Evolutionary conservation across 2,113 vertebrate genomes (phyloP).

Genomic region (Rhinichthys klamathensis): DNA sequence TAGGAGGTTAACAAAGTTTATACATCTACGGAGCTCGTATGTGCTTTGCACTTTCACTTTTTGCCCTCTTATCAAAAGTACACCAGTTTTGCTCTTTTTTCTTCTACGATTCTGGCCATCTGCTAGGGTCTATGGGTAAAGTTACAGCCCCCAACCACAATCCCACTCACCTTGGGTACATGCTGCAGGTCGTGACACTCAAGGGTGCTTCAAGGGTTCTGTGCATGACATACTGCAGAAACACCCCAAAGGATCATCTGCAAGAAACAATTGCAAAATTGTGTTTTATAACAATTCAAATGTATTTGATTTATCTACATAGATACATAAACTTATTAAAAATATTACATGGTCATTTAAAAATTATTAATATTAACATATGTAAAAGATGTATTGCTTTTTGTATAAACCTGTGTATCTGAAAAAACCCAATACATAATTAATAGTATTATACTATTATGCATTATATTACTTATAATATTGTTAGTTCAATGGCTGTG

Average conservation of each 20-base stretch:
- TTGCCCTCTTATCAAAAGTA: neutral
- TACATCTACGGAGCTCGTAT: neutral
- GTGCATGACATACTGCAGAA: neutral
- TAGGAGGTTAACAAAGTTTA: neutral
- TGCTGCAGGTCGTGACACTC: neutral
- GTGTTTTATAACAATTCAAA: neutral
- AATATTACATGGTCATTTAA: neutral
- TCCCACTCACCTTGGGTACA: slow-evolving; percentile 15
- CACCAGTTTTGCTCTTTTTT: neutral
- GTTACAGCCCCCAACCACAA: slow-evolving; percentile 31
- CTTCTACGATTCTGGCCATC: neutral
- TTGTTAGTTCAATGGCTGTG: neutral
- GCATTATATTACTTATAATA: slow-evolving; percentile 6
- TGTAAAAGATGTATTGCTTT: neutral
- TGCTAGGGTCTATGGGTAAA: slow-evolving; percentile 21
- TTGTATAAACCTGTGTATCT: neutral
- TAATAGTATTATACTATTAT: neutral
- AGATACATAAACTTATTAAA: neutral
- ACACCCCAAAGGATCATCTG: neutral
- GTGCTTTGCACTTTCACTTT: neutral
- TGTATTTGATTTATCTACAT: neutral
- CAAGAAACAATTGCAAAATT: neutral
- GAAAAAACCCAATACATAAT: neutral
- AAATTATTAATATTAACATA: neutral
- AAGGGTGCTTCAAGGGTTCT: slow-evolving; percentile 5